Percentiles rank a stretch among this genome's conserved stretches.
These are phyloP conservation scores for Dolichallabes microphthalmus DNA, from an alignment of 2,113 vertebrate species.

Conservation along the genomic window DNA sequence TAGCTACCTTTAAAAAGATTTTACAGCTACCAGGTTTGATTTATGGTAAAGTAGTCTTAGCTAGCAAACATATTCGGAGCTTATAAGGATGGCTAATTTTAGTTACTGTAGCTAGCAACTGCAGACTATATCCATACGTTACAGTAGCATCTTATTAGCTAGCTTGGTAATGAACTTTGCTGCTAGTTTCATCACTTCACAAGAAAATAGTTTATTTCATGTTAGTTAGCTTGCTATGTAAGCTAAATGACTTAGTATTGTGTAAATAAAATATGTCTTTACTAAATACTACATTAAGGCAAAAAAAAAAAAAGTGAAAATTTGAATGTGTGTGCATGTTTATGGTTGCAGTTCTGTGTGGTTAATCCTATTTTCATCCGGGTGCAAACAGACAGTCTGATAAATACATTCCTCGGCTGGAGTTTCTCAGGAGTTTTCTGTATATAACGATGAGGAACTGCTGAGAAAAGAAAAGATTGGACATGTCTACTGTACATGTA, in stretches of 20 bases:
- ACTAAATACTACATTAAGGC: not conserved
- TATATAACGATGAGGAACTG: conserved; percentile 23
- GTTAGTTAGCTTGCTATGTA: not conserved
- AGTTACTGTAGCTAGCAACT: too few relatives aligned
- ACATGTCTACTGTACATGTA: conserved; percentile 45
- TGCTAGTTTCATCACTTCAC: not conserved
- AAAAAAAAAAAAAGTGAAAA: not conserved
- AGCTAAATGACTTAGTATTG: not conserved
- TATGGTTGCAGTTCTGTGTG: not conserved
- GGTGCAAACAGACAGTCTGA: conserved; percentile 19
- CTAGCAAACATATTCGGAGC: too few relatives aligned
- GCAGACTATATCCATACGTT: too few relatives aligned
- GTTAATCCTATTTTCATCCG: not conserved
- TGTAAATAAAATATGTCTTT: not conserved
- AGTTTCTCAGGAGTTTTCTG: conserved; percentile 71
- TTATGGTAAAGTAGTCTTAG: too few relatives aligned
- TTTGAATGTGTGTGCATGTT: not conserved
- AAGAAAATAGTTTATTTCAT: not conserved
- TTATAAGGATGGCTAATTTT: too few relatives aligned
- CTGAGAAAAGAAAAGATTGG: conserved; percentile 46
- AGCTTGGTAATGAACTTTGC: not conserved
- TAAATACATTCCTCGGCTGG: conserved; percentile 58
- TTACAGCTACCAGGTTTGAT: too few relatives aligned
- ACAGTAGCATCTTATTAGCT: not conserved
- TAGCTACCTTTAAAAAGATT: too few relatives aligned